A percentile compares a stretch with the other conserved stretches of the same genome.
phyloP scores from a whole-genome alignment of 2,888 invertebrate species.

The Listrodromus nycthemerus region DNA sequence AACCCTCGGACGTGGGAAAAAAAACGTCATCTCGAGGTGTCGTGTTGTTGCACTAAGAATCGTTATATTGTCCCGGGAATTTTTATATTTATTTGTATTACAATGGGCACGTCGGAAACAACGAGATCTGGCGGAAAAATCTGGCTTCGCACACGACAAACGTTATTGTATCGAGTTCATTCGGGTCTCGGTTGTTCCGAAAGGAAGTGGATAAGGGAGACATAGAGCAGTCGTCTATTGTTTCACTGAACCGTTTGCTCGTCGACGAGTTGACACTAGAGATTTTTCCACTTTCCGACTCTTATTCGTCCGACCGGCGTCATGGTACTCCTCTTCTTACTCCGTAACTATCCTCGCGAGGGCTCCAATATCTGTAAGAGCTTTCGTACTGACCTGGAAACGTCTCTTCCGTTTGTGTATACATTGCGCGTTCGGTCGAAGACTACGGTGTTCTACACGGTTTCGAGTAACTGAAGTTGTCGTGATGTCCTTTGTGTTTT shows the following conservation, averaged over 20 bases:
- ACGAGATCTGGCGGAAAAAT: not conserved
- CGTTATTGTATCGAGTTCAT: not conserved
- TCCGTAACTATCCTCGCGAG: slow-evolving; percentile 18
- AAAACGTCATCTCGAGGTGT: not conserved
- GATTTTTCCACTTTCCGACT: slow-evolving; percentile 8
- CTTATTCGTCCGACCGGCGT: slow-evolving; percentile 7
- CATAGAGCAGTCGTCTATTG: not conserved
- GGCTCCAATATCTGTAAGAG: slow-evolving; percentile 55
- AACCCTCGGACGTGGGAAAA: not conserved
- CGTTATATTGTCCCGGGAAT: not conserved
- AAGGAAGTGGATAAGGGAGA: not conserved
- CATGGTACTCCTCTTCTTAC: slow-evolving; percentile 20
- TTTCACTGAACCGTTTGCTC: not conserved
- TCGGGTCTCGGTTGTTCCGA: not conserved
- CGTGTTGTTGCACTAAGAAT: not conserved
- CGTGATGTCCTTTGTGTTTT: slow-evolving; percentile 10
- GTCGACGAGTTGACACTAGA: slow-evolving; percentile 12
- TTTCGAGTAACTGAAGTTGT: slow-evolving; percentile 20
- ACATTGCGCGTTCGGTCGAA: slow-evolving; percentile 1
- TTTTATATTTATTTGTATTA: not conserved
- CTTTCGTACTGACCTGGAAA: slow-evolving; percentile 61
- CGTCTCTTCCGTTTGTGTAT: slow-evolving; percentile 33
- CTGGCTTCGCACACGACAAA: not conserved
- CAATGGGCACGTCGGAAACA: not conserved
- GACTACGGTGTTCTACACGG: slow-evolving; percentile 9